Base-by-base conservation (phyloP, 2,888 invertebrate genomes). In the Papilio demoleus region DNA sequence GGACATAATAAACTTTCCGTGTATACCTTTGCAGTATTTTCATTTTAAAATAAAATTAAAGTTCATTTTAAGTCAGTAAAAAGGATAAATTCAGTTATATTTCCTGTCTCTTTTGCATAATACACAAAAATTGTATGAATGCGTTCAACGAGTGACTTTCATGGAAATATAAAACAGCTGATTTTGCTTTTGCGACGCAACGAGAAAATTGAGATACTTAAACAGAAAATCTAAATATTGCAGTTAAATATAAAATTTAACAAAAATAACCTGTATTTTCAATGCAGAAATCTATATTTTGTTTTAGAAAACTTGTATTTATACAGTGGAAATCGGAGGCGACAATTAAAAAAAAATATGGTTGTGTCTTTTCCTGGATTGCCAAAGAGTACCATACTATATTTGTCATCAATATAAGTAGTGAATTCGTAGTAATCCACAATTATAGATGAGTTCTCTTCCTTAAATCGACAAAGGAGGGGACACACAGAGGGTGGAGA, bases 131-230 rank as follows among this genome's bases (percentile, higher is more conserved):
- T 50, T 50, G 50, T 50, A 50, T 24, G 19, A 47, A 47, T 47
- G 47, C 47, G 22, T 24, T 50, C 5, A 50, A 24, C 50, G 50
- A 50, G 50, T 4, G 5, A 22, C 50, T 50, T 50, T 24, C 24
- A 22, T 24, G 24, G 14, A 50, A 24, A 50, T 50, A 27, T 53
- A 53, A 53, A 53, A n/a, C 53, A 27, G 53, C 27, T 53, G 24
- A 53, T 27, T 53, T 53, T 27, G 53, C 53, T 45, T 45, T 45
- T 9, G 53, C 53, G 53, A 6, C 53, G 53, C 27, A 53, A 27
- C 27, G 14, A 53, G 53, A 24, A 53, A 53, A n/a, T 53, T 53
- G 27, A 8, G 8, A n/a, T 24, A 27, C 27, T 53, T 53, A 53
- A 27, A 27, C 1, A 27, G 27, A 53, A 53, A 53, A 5, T 24